Evolutionary conservation across 1,140 invertebrate species (phyloP), one percentile per base, ranked within the genome.

Genomic region (Drosophila bipectinata): DNA sequence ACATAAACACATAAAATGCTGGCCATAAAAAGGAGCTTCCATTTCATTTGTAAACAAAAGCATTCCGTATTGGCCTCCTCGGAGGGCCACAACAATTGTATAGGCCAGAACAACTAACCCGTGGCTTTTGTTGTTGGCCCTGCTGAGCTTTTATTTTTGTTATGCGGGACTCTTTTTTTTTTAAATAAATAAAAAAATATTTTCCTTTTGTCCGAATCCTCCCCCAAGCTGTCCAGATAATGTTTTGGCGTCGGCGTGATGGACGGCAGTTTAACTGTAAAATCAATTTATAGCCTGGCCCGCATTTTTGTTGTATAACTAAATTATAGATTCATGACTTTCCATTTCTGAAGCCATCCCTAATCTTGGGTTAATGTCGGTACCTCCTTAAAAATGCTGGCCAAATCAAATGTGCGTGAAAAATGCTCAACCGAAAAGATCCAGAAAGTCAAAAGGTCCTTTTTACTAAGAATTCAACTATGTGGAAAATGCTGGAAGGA

Each of bases 331-430:
- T 67, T 67, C 60, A 67, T 67, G 63, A 67, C 60, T 53, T 34
- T 2, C 60, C 24, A 49, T 18, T 74, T 74, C 58, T 24, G 1
- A 9, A 14, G n/a, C 0, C 34, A 30, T 14, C 15, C 53, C 30
- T 3, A 28, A 64, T 28, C 21, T n/a, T 6, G 21, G 26, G 32
- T 28, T 66, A 41, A 66, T 66, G 45, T 30, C 21, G n/a, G 2
- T 28, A 12, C 10, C 34, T 37, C 28, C 10, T 26, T 4, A 14
- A 8, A 5, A 37, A 24, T 14, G 34, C 9, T 21, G 8, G n/a
- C 7, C 26, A 37, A 57, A 12, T 62, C 64, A 77, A 80, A 66
- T 60, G 74, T 79, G 74, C 74, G 56, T 73, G 37, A 71, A 47
- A 74, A 74, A 74, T 71, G 39, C 7, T 37, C 9, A 37, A n/a